Percentiles rank a stretch among this genome's conserved stretches.
phyloP scores from a whole-genome alignment of 2,113 vertebrate species.

The Genyomyrus donnyi region DNA sequence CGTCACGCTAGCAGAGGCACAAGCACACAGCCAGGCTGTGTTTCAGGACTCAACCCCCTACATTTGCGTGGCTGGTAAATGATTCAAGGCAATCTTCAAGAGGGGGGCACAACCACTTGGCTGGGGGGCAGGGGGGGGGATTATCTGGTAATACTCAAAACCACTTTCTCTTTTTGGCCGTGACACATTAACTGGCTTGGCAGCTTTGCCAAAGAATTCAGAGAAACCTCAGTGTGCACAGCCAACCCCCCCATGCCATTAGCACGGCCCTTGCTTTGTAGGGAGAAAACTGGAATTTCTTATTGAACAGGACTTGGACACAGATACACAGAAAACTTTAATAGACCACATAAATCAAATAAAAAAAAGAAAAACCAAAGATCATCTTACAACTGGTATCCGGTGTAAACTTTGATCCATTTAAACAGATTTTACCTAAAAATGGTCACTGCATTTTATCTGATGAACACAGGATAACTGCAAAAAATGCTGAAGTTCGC shows the following conservation, averaged over 20 bases:
- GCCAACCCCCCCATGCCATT: background rate
- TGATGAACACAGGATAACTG: background rate
- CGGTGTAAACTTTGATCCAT: background rate
- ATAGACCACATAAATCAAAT: background rate
- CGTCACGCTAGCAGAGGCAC: background rate
- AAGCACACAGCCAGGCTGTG: background rate
- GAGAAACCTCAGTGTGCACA: background rate
- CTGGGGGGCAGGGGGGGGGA: background rate
- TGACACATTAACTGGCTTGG: background rate
- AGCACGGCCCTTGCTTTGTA: background rate
- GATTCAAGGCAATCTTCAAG: background rate
- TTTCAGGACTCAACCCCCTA: background rate
- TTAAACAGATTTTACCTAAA: background rate
- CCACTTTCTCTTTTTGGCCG: background rate
- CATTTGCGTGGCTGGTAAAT: background rate
- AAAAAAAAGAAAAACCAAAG: background rate
- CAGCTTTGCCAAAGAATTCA: background rate
- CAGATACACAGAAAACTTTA: background rate
- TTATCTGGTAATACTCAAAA: slow-evolving; percentile 5
- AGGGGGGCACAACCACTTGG: background rate
- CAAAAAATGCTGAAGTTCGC: background rate
- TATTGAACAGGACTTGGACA: background rate
- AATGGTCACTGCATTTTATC: background rate
- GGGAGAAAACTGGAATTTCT: background rate
- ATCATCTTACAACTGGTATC: background rate